phyloP scores from a whole-genome alignment of 2,797 vertebrate genomes.

The Molothrus aeneus region DNA sequence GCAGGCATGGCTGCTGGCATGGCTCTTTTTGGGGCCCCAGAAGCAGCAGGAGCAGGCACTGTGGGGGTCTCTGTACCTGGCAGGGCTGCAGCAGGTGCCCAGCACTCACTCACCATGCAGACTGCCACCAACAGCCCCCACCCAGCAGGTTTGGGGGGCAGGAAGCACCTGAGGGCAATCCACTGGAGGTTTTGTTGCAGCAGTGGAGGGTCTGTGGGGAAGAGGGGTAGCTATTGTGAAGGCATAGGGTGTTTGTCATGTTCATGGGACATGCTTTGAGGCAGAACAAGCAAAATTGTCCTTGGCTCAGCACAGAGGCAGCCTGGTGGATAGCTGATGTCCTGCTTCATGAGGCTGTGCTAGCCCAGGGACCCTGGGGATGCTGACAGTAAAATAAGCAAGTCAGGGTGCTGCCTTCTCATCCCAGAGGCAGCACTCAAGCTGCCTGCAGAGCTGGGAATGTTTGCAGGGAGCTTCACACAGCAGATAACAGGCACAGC shows the following conservation, averaged over 20 bases:
- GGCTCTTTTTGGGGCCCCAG: background rate
- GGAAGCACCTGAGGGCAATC: background rate
- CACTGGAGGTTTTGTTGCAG: background rate
- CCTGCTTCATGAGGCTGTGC: background rate
- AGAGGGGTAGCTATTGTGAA: background rate
- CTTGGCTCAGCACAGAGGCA: background rate
- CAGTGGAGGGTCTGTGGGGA: background rate
- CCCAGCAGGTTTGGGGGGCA: background rate
- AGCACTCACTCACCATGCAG: rapidly evolving
- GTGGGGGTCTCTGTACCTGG: background rate
- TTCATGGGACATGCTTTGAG: rapidly evolving
- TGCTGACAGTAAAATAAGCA: background rate
- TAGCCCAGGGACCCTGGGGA: background rate
- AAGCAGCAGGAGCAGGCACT: background rate
- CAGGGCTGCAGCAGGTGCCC: background rate
- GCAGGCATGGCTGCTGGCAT: background rate
- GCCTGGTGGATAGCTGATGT: background rate
- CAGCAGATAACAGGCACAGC: background rate
- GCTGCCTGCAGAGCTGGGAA: background rate
- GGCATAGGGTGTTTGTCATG: background rate
- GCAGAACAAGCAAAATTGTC: background rate
- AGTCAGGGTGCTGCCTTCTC: background rate
- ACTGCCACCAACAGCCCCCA: background rate
- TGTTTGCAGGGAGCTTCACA: background rate
- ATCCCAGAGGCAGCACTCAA: background rate